phyloP scores from a whole-genome alignment of 2,797 vertebrate genomes.

The Melanotaenia nigrans region DNA sequence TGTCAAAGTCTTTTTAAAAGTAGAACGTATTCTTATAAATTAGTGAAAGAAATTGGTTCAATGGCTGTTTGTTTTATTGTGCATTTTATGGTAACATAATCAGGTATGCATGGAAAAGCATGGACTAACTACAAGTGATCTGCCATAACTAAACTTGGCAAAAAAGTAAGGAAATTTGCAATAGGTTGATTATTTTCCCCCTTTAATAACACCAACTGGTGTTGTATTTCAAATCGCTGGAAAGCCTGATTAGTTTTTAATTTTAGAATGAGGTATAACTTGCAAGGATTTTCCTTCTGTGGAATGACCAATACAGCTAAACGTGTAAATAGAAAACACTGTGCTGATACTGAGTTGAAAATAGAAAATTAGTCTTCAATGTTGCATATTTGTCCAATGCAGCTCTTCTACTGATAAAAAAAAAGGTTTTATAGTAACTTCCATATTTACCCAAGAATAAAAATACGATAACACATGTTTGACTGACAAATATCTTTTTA shows the following conservation, averaged over 20 bases:
- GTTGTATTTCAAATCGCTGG: background rate
- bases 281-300: no score
- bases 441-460: no score
- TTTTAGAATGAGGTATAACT: background rate
- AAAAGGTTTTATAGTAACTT: no score
- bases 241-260: background rate
- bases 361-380: background rate
- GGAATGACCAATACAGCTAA: no score
- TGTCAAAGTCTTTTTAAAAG: background rate
- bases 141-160: background rate
- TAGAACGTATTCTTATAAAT: background rate
- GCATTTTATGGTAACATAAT: background rate
- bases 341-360: background rate
- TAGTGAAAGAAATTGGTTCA: background rate
- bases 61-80: background rate
- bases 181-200: no score
- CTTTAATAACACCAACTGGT: background rate
- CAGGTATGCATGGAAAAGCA: background rate
- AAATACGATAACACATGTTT: no score
- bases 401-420: background rate
- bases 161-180: no score
- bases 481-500: no score
- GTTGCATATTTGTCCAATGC: background rate
- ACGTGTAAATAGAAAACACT: no score
- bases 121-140: background rate